Base-by-base conservation (phyloP, 2,888 invertebrate genomes). In the Thereva unica region DNA sequence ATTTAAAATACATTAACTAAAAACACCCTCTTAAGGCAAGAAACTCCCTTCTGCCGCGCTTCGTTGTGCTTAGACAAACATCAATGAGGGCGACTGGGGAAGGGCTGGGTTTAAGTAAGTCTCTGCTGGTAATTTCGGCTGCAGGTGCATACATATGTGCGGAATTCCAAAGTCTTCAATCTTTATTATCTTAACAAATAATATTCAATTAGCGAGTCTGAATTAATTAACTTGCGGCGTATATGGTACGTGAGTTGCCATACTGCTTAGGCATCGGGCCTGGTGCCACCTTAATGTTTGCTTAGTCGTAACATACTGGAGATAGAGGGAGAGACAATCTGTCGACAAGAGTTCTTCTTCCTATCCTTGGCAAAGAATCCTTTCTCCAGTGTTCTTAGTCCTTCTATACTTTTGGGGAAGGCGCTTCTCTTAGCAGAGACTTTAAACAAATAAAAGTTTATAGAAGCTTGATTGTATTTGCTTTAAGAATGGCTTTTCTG, bases 191-290 rank as follows among this genome's bases (percentile, higher is more conserved):
- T 72, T 76, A 78, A 75, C 77, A 79, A 78, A 79, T 78, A 79
- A 79, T 78, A 77, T 78, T 78, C 79, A 79, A 79, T 78, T 79
- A 79, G 77, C 76, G 74, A 76, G 77, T 78, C 78, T 79, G 77
- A 79, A 79, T 79, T 78, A 78, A 78, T 77, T 78, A 78, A 77
- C 75, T 75, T 73, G 71, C 66, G 66, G 69, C 55, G 45, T 65
- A 56, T 55, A 49, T 64, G 64, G 52, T 44, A 44, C 53, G 40
- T 42, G 10, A 42, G 55, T 41, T 41, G 10, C 55, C 23, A 41
- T 56, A 42, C 41, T 8, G 9, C 8, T 42, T 8, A 37, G 47
- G 40, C 9, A 35, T 53, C 37, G 38, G 44, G n/a, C 23, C 38
- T n/a, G 38, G 34, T n/a, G n/a, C 23, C 38, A 35, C 42, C 38